Conservation (phyloP, 2,888 invertebrate genomes). For the Drosophila acutilabella region DNA sequence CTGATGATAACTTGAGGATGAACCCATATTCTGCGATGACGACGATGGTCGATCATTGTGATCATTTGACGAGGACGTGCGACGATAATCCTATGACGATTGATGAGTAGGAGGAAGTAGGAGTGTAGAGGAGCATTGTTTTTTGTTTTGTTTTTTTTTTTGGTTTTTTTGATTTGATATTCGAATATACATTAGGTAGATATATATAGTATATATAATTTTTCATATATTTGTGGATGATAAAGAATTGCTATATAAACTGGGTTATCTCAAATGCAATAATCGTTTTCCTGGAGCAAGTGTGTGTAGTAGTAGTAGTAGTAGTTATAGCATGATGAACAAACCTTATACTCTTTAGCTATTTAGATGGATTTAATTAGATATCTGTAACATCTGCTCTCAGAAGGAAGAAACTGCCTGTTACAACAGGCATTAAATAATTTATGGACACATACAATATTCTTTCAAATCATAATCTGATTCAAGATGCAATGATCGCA, state of each 20-base stretch:
- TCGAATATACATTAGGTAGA: conserved; percentile 66
- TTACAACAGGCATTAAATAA: conserved; percentile 47
- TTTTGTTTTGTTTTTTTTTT: conserved; percentile 70
- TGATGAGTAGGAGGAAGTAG: conserved; percentile 83
- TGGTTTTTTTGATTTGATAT: conserved; percentile 68
- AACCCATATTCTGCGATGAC: conserved; percentile 78
- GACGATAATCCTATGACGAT: conserved; percentile 85
- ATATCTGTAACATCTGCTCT: conserved; percentile 36
- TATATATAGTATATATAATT: conserved; percentile 42
- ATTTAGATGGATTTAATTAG: conserved; percentile 50
- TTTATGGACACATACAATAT: conserved; percentile 39
- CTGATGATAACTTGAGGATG: conserved; percentile 75
- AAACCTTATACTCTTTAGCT: conserved; percentile 67
- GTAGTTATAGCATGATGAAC: conserved; percentile 70
- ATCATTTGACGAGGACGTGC: conserved; percentile 80
- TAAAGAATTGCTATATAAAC: conserved; percentile 66
- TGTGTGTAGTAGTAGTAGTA: conserved; percentile 64
- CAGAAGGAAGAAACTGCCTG: conserved; percentile 52
- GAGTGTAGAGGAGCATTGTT: conserved; percentile 78
- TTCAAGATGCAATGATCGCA: conserved; percentile 25
- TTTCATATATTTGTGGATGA: conserved; percentile 56
- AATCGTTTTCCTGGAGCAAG: conserved; percentile 70
- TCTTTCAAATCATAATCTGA: conserved; percentile 31
- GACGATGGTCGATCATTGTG: conserved; percentile 84
- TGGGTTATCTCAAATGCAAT: conserved; percentile 64